Evolutionary conservation across 2,113 vertebrate species (phyloP), one percentile per base, ranked within the genome.

Genomic region (Solea solea): DNA sequence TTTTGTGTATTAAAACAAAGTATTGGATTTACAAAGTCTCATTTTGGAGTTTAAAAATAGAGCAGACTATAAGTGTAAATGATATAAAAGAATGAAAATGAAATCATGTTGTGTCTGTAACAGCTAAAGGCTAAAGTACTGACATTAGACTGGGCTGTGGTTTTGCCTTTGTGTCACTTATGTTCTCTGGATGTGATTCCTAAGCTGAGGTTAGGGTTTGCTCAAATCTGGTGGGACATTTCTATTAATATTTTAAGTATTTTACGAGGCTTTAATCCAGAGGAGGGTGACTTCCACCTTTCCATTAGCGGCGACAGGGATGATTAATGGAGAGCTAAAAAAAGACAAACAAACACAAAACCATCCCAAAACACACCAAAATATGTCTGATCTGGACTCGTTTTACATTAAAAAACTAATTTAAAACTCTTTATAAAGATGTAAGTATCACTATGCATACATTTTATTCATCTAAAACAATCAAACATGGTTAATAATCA

Each of bases 201-300:
- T 80, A 80, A 84, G 82, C 70, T 69, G 54, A 56, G 59, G 25
- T 78, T 52, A 54, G 25, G 61, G 53, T 51, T 63, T 0, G 2
- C 66, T 67, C 52, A 49, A 74, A 61, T 78, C 76, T 61, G 65
- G 45, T 50, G 16, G 15, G 0, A 48, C 9, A 12, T 67, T 69
- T 64, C 16, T 66, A 59, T 80, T 80, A 79, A 81, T 44, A 81
- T 72, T 69, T 64, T 4, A 74, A 57, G 64, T 64, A 28, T 75
- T 71, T 51, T 7, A 16, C 63, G 68, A 51, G 79, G 0, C 62
- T 62, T 8, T 72, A 77, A 82, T 87, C 52, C 76, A 54, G 63
- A 62, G 50, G 48, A 46, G 51, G 62, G 55, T 27, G 1, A 21
- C 53, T 21, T 15, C 16, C 42, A 16, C 45, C 39, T 16, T 1